Evolutionary conservation across 2,888 invertebrate genomes (phyloP), one percentile per base, ranked within the genome.

Genomic region (Salticus scenicus): DNA sequence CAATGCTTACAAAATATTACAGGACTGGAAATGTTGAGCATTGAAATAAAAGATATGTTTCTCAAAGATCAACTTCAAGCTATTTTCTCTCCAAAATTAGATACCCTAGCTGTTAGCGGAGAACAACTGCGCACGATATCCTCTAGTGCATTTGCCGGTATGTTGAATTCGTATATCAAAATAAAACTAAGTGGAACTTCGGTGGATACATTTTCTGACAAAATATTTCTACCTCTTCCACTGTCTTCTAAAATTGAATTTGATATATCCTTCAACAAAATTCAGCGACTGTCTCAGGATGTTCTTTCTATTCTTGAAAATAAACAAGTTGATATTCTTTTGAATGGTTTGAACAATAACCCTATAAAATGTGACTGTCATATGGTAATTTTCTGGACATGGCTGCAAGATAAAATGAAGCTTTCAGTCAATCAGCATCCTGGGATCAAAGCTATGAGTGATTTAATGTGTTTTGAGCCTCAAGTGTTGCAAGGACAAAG

Each of bases 311-410:
- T 96, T 4, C 92, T 97, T 31, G 97, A 97, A 89, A 97, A 96
- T 90, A 93, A 96, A 24, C 93, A 95, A 73, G 94, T 95, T 0
- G 95, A 95, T 90, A 69, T 87, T 28, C 93, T 93, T 63, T 93
- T 97, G 89, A 92, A 93, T 83, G 97, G 97, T 0, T 92, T 97
- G 57, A 94, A 94, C 70, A 93, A 94, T 2, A 96, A 97, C 91
- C 96, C 97, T 0, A 94, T 97, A 69, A 93, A 94, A 82, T 97
- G 97, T 90, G 96, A 97, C 90, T 97, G 97, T 90, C 94, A 95
- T 89, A 94, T 95, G 0, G 92, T 95, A 88, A 95, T 96, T 1
- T 92, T 97, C 37, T 93, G 96, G 88, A 92, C 95, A 80, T 97
- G 96, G 96, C 91, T 96, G 14, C 84, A 88, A 41, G 88, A 88